Evolutionary conservation across 1,140 invertebrate genomes (phyloP).

Genomic region (Aphelinus certus): DNA sequence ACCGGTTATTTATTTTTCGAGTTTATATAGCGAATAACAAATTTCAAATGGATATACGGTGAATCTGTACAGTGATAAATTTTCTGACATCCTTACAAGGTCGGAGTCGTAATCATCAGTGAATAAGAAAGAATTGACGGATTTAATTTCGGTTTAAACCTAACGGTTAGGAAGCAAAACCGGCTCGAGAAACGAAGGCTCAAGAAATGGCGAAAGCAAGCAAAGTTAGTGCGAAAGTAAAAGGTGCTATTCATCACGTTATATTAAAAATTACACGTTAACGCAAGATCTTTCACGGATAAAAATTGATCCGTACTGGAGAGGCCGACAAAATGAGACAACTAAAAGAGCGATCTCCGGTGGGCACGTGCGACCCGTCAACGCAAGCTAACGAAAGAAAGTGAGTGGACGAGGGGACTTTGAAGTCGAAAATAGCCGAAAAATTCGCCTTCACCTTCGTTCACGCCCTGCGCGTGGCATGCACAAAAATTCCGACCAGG

Average conservation of each 20-base stretch:
- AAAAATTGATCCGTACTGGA: constrained; percentile 17
- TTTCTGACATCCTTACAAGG: too few relatives aligned
- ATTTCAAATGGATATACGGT: too few relatives aligned
- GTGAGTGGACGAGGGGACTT: constrained; percentile 43
- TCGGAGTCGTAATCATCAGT: too few relatives aligned
- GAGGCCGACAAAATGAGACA: constrained; percentile 47
- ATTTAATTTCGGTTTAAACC: too few relatives aligned
- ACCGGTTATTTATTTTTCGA: too few relatives aligned
- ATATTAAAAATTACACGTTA: not conserved
- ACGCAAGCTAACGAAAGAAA: not conserved
- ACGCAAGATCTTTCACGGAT: constrained; percentile 10
- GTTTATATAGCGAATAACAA: too few relatives aligned
- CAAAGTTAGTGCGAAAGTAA: too few relatives aligned
- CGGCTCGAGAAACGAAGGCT: too few relatives aligned
- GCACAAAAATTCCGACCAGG: constrained; percentile 49
- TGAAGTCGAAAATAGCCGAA: constrained; percentile 58
- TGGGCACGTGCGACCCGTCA: constrained; percentile 1
- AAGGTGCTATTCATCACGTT: not conserved
- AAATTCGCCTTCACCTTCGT: constrained; percentile 43
- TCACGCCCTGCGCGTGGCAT: not conserved
- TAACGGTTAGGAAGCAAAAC: too few relatives aligned
- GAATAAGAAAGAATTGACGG: too few relatives aligned
- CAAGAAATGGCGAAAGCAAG: too few relatives aligned
- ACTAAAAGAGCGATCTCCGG: constrained; percentile 17
- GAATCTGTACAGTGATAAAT: too few relatives aligned